Evolutionary conservation across 2,888 invertebrate species (phyloP), one percentile per base, ranked within the genome.

Genomic region (Pantelozetes paolii): DNA sequence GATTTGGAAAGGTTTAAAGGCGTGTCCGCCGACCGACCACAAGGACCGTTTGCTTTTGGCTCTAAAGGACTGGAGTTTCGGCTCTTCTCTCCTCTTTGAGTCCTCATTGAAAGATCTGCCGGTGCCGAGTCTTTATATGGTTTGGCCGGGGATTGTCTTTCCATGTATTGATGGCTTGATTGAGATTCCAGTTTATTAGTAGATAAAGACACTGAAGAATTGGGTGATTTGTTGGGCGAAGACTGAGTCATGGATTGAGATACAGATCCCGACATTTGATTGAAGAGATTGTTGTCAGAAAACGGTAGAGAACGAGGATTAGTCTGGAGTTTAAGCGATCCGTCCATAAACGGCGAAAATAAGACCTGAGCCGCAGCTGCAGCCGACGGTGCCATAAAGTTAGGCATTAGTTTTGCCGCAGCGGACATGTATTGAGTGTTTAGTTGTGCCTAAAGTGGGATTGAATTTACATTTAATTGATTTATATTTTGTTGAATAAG

Each of bases 51-150:
- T n/a, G 62, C n/a, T n/a, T n/a, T n/a, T n/a, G n/a, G n/a, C n/a
- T n/a, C 2, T n/a, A 69, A 69, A 45, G 69, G 69, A 69, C 69
- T 69, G 28, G 69, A 42, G 36, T 69, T 69, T 69, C 69, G 20
- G 23, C 36, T 64, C 6, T 40, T 69, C 28, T 40, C 26, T 26
- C 42, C 20, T 45, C 42, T 40, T 26, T 45, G n/a, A n/a, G n/a
- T 69, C 42, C 42, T 69, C 69, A 69, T 69, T 15, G 69, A 69
- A 8, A 69, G 69, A 23, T 69, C 69, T 23, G 69, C 69, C 23
- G 69, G 69, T 26, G 23, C 11, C 0, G 28, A 0, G 11, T 69
- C 69, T 23, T 69, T 40, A 23, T 8, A 42, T 5, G 26, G 69
- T 45, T 69, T 69, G 36, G 36, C 62, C 36, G 62, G 62, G 2